Percentiles rank a stretch among this genome's conserved stretches.
These are phyloP conservation scores for Automeris io DNA, from an alignment of 2,888 invertebrate species.

Conservation along the genomic window DNA sequence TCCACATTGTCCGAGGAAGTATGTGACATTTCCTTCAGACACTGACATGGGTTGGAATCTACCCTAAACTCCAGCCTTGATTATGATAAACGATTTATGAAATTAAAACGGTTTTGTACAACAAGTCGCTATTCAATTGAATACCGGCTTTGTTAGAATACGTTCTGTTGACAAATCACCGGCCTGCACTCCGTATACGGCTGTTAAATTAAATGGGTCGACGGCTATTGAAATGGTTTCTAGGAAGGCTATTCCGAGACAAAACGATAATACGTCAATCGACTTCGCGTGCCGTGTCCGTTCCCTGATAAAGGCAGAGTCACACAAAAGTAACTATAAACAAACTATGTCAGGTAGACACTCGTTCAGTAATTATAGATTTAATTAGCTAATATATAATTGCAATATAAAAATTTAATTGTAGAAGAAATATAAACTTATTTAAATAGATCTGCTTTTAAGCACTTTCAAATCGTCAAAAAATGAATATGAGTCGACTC, in stretches of 20 bases:
- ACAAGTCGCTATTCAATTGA: constrained; percentile 74
- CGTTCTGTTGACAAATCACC: constrained; percentile 74
- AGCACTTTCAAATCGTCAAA: no score
- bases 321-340: constrained; percentile 4
- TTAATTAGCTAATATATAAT: no score
- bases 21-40: constrained; percentile 70
- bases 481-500: no score
- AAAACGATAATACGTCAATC: constrained; percentile 64
- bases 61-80: constrained; percentile 47
- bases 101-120: constrained; percentile 74
- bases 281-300: constrained; percentile 52
- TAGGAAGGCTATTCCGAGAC: constrained; percentile 60
- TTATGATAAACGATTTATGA: constrained; percentile 77
- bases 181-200: constrained; percentile 61
- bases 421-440: no score
- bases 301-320: constrained; percentile 25
- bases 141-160: constrained; percentile 70
- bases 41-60: constrained; percentile 66
- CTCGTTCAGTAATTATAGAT: no score
- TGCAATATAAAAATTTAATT: no score
- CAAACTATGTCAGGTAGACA: no score
- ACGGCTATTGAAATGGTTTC: constrained; percentile 60
- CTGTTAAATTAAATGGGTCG: constrained; percentile 67
- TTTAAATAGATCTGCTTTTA: no score
- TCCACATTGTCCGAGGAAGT: constrained; percentile 60